Evolutionary conservation across 2,888 invertebrate species (phyloP).

Genomic region (Polia nebulosa): DNA sequence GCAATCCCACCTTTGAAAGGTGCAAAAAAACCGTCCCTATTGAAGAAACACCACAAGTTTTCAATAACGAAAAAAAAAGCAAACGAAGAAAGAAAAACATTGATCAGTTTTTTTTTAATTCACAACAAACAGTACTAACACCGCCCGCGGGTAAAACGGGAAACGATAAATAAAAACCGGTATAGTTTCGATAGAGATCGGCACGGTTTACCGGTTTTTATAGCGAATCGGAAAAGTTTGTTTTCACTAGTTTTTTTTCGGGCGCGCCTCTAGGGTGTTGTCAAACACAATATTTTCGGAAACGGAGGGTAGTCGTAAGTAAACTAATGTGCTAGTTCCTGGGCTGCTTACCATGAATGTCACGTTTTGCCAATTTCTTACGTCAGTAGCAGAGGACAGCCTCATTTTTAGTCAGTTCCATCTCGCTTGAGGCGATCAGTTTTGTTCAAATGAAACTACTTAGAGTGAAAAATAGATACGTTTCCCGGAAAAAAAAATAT

Average conservation of each 20-base stretch:
- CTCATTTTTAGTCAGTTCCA: slow-evolving; percentile 14
- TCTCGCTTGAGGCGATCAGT: slow-evolving; percentile 14
- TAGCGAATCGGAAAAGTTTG: slow-evolving; percentile 65
- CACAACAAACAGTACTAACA: slow-evolving; percentile 42
- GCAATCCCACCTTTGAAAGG: neutral
- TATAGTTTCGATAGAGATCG: slow-evolving; percentile 57
- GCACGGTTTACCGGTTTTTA: slow-evolving; percentile 65
- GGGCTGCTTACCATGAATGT: slow-evolving; percentile 37
- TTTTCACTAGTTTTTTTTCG: slow-evolving; percentile 60
- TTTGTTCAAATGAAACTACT: slow-evolving; percentile 18
- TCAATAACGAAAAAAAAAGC: slow-evolving; percentile 18
- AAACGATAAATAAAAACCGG: slow-evolving; percentile 66
- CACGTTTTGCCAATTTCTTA: slow-evolving; percentile 51
- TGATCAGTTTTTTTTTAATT: slow-evolving; percentile 46
- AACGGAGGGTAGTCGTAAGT: slow-evolving; percentile 32
- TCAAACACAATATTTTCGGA: slow-evolving; percentile 58
- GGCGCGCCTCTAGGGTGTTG: slow-evolving; percentile 59
- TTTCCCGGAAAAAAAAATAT: neutral
- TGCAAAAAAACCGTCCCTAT: neutral
- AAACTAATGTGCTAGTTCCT: slow-evolving; percentile 54
- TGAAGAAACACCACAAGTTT: slow-evolving; percentile 25
- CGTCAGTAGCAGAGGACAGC: neutral
- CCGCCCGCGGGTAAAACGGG: slow-evolving; percentile 41
- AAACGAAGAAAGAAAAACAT: neutral
- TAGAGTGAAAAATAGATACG: neutral